Evolutionary conservation across 2,888 invertebrate species (phyloP).

Genomic region (Micropterix aruncella): DNA sequence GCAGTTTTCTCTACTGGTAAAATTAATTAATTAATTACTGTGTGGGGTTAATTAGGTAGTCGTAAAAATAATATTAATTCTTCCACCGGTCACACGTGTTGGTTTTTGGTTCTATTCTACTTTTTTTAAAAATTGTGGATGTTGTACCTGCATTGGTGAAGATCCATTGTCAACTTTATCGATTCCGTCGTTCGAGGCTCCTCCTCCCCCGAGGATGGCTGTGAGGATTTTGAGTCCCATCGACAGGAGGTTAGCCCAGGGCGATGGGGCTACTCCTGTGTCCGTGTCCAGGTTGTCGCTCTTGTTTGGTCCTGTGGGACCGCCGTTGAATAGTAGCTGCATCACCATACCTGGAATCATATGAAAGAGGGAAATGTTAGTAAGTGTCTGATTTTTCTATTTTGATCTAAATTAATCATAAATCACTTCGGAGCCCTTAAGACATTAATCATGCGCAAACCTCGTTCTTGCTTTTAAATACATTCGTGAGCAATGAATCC

Average conservation of each 20-base stretch:
- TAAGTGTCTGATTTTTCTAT: too few species aligned
- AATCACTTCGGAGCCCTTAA: too few species aligned
- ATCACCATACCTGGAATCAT: constrained; percentile 53
- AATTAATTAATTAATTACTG: constrained; percentile 3
- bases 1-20: too few species aligned
- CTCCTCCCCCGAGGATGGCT: constrained; percentile 66
- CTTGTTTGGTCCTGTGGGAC: constrained; percentile 59
- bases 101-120: constrained; percentile 11
- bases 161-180: constrained; percentile 84
- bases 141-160: constrained; percentile 74
- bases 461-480: too few species aligned
- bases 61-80: too few species aligned
- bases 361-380: too few species aligned
- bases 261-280: constrained; percentile 52
- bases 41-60: too few species aligned
- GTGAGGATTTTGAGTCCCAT: constrained; percentile 78
- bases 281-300: constrained; percentile 63
- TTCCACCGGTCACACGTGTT: constrained; percentile 10
- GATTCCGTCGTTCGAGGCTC: constrained; percentile 63
- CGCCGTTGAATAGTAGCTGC: constrained; percentile 74
- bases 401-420: too few species aligned
- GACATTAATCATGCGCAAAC: too few species aligned
- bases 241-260: constrained; percentile 78
- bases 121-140: constrained; percentile 10
- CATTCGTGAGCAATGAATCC: too few species aligned